phyloP scores from a whole-genome alignment of 2,797 vertebrate species.

The Melanotaenia maccullochi region DNA sequence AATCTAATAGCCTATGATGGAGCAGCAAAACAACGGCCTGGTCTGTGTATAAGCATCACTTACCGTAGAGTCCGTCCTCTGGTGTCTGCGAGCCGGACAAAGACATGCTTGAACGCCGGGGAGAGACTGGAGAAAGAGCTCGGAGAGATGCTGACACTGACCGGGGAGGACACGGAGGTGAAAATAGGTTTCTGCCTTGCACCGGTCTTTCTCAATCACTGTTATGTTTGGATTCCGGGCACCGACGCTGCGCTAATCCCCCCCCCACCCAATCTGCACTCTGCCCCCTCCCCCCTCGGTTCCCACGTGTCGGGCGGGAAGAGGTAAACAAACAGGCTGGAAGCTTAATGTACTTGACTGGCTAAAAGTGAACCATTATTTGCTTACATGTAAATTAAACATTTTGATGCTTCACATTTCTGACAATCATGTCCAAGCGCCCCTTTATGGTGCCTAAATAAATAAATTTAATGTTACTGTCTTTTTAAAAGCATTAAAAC shows the following conservation, averaged over 20 bases:
- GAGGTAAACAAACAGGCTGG: constrained; percentile 71
- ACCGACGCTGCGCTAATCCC: constrained; percentile 64
- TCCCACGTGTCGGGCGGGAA: constrained; percentile 64
- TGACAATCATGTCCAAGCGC: background rate
- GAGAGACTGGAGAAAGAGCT: constrained; percentile 21
- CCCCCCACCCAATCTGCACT: background rate
- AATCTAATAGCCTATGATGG: background rate
- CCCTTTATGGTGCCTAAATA: background rate
- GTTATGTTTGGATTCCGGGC: constrained; percentile 57
- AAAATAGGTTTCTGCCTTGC: constrained; percentile 25
- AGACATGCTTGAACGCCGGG: constrained; percentile 65
- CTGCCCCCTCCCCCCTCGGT: background rate
- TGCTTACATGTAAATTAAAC: no score
- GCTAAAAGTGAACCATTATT: no score
- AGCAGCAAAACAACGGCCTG: constrained; percentile 14
- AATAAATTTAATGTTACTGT: no score
- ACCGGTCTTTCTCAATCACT: constrained; percentile 35
- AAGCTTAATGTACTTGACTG: background rate
- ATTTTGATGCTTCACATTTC: background rate
- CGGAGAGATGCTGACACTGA: constrained; percentile 57
- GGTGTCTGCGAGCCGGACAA: constrained; percentile 74
- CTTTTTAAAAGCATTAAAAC: no score
- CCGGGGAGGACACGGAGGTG: constrained; percentile 52
- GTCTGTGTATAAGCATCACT: constrained; percentile 37
- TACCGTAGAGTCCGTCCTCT: constrained; percentile 80